A percentile compares a stretch with the other conserved stretches of the same genome.
Evolutionary conservation across 2,888 invertebrate species (phyloP).

Genomic region (Bibio marci): DNA sequence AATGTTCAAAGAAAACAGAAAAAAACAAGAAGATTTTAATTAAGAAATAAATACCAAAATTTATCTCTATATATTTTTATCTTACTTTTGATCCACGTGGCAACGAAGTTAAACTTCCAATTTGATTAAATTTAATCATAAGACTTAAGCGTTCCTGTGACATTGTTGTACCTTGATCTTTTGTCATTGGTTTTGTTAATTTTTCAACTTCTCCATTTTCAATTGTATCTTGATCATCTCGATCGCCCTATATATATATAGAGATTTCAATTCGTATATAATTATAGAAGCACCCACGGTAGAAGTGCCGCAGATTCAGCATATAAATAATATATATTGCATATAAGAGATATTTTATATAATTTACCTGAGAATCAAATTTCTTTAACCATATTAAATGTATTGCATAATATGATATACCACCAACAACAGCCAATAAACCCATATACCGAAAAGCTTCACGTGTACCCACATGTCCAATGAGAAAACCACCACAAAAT

Average conservation of each 20-base stretch:
- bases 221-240: constrained; percentile 22
- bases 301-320: too few species aligned
- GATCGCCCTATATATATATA: constrained; percentile 11
- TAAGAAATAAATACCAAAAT: too few species aligned
- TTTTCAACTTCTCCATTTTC: constrained; percentile 46
- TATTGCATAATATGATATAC: constrained; percentile 48
- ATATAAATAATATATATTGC: not conserved
- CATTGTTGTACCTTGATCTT: constrained; percentile 52
- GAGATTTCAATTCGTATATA: too few species aligned
- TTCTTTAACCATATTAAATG: constrained; percentile 57
- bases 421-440: constrained; percentile 50
- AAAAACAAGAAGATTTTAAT: too few species aligned
- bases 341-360: not conserved
- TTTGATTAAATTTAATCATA: constrained; percentile 57
- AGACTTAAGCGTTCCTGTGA: constrained; percentile 55
- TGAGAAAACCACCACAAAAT: constrained; percentile 60
- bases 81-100: constrained; percentile 44
- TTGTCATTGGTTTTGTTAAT: constrained; percentile 44
- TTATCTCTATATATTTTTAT: too few species aligned
- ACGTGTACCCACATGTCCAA: constrained; percentile 56
- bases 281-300: too few species aligned
- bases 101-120: constrained; percentile 55
- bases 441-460: constrained; percentile 69
- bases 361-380: constrained; percentile 30
- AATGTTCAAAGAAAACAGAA: too few species aligned